phyloP scores from a whole-genome alignment of 2,113 vertebrate species.

The Anas platyrhynchos region DNA sequence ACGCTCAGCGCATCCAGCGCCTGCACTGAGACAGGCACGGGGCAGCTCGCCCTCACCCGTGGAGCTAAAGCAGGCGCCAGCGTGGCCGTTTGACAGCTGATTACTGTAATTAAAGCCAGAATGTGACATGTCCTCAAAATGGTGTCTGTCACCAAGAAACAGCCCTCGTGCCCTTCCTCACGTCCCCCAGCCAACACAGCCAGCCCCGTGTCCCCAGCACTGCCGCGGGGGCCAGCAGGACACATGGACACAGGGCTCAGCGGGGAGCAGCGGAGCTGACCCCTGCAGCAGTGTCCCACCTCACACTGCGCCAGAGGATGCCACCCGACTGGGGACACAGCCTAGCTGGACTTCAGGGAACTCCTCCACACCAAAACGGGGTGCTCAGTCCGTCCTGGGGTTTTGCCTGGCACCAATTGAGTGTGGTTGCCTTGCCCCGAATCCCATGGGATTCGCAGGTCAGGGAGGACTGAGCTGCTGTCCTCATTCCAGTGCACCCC shows the following conservation, averaged over 20 bases:
- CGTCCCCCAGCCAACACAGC: neutral
- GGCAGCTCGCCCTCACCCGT: neutral
- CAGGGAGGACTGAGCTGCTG: rapidly evolving
- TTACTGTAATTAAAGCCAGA: slow-evolving; percentile 33
- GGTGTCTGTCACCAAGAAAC: neutral
- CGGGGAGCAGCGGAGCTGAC: rapidly evolving
- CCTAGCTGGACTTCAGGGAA: neutral
- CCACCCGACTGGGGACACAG: neutral
- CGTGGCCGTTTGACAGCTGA: neutral
- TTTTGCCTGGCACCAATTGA: neutral
- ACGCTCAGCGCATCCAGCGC: rapidly evolving
- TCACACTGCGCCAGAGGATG: neutral
- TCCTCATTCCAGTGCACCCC: rapidly evolving
- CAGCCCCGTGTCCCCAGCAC: rapidly evolving
- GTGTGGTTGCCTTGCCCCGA: neutral
- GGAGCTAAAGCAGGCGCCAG: neutral
- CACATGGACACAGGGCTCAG: rapidly evolving
- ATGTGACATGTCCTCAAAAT: neutral
- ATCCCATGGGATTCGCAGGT: neutral
- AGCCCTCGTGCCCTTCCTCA: neutral
- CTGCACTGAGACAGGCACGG: neutral
- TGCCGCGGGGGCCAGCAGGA: rapidly evolving
- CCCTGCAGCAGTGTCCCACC: rapidly evolving
- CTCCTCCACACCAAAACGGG: neutral
- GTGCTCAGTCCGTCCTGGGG: rapidly evolving